Conservation (phyloP, 2,113 vertebrate species). For the Ellobius talpinus region DNA sequence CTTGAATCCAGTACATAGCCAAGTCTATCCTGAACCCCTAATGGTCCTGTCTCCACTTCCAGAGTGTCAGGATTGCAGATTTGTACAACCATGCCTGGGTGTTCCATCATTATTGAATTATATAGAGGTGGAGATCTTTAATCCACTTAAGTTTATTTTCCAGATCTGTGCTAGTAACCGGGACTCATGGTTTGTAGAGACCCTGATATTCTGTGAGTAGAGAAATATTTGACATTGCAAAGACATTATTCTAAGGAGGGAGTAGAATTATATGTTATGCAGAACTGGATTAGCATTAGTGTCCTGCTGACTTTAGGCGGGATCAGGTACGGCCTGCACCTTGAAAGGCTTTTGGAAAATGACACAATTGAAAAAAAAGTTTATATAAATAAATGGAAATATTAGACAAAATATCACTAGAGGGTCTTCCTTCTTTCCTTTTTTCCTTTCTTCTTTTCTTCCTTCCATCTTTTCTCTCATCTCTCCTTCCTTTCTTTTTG, state of each 20-base stretch:
- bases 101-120: not conserved
- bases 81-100: too few species aligned
- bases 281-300: not conserved
- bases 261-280: accelerated
- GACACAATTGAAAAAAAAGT: not conserved
- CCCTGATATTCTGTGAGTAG: not conserved
- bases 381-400: not conserved
- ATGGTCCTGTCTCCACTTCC: not conserved
- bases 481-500: not conserved
- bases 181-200: not conserved
- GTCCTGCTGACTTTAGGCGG: not conserved
- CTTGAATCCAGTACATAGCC: not conserved
- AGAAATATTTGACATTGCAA: not conserved
- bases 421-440: not conserved
- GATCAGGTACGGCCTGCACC: not conserved
- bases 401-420: not conserved
- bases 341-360: not conserved
- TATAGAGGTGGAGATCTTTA: not conserved
- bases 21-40: not conserved
- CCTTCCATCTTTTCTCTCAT: not conserved
- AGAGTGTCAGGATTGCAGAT: not conserved
- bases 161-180: not conserved
- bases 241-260: not conserved
- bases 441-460: not conserved
- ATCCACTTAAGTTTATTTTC: not conserved